Conservation (phyloP, 1,140 invertebrate genomes). For the Caenorhabditis latens region DNA sequence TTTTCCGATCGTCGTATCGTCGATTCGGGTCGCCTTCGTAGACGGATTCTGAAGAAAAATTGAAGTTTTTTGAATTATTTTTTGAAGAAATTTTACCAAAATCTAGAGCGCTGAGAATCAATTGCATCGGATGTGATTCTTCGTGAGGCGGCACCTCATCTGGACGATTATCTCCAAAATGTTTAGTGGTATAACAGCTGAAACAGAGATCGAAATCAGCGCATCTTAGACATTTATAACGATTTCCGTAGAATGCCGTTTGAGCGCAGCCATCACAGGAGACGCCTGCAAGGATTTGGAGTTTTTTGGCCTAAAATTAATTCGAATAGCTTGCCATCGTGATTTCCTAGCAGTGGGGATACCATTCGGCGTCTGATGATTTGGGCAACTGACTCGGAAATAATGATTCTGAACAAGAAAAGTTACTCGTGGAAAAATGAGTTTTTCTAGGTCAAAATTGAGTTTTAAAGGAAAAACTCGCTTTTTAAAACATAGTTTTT, state of each 20-base stretch:
- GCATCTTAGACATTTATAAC: conserved; percentile 63
- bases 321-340: too few relatives aligned
- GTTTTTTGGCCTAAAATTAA: neutral
- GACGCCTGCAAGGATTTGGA: conserved; percentile 47
- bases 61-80: neutral
- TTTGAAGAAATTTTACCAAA: conserved; percentile 54
- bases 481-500: too few relatives aligned
- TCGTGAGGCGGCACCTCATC: neutral
- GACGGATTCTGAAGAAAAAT: conserved; percentile 37
- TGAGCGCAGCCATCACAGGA: conserved; percentile 61
- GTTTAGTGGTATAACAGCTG: conserved; percentile 7
- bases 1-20: conserved; percentile 54
- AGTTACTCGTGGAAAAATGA: too few relatives aligned
- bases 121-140: conserved; percentile 61
- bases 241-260: conserved; percentile 54
- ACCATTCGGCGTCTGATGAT: too few relatives aligned
- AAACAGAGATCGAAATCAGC: conserved; percentile 61
- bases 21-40: conserved; percentile 56
- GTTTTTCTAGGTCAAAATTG: too few relatives aligned
- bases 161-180: neutral
- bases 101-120: conserved; percentile 52
- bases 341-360: too few relatives aligned
- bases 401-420: too few relatives aligned
- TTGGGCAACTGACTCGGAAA: too few relatives aligned
- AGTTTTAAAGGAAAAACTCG: too few relatives aligned